These are phyloP conservation scores for Holacanthella duospinosa DNA, from an alignment of 2,888 invertebrate genomes.

Conservation along the genomic window DNA sequence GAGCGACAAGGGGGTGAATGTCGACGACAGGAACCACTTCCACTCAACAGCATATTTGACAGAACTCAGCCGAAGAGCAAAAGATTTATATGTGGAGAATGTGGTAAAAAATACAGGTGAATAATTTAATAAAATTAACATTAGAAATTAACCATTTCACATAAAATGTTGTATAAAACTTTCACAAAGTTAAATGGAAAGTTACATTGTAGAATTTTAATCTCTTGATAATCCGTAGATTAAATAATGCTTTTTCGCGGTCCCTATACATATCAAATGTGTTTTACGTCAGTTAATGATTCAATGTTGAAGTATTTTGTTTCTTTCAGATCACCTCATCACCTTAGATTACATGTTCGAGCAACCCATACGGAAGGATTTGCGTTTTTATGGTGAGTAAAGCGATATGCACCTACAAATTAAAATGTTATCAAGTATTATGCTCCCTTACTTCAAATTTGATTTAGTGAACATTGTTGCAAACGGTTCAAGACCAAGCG, in stretches of 20 bases:
- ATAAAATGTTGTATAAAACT: too few relatives aligned
- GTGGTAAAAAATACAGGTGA: neutral
- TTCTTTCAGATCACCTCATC: neutral
- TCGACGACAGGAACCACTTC: neutral
- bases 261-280: too few relatives aligned
- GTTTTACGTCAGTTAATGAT: too few relatives aligned
- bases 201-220: too few relatives aligned
- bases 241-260: too few relatives aligned
- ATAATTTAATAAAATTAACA: neutral
- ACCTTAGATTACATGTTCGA: neutral
- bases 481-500: neutral
- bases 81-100: neutral
- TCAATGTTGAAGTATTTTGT: neutral
- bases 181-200: too few relatives aligned
- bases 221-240: too few relatives aligned
- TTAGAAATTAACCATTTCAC: neutral
- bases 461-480: neutral
- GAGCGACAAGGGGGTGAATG: neutral
- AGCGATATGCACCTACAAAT: neutral
- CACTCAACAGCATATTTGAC: neutral
- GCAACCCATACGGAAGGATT: neutral
- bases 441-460: too few relatives aligned
- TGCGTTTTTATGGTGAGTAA: neutral
- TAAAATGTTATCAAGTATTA: neutral
- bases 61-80: neutral